phyloP scores from a whole-genome alignment of 2,888 invertebrate genomes.

The Zeuzera pyrina region DNA sequence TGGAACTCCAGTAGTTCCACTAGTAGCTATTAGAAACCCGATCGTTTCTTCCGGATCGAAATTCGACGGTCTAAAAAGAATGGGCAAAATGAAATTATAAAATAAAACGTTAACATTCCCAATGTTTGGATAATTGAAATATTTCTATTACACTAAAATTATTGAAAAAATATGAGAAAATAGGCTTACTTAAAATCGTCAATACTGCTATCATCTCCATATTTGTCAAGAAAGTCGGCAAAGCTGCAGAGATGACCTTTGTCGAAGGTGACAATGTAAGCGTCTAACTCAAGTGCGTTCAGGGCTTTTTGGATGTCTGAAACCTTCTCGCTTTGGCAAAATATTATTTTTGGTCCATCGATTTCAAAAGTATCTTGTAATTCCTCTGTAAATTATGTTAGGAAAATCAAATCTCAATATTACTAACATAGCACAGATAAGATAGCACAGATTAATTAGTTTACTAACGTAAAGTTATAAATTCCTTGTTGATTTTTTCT shows the following conservation, averaged over 20 bases:
- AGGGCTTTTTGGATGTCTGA: slow-evolving; percentile 1
- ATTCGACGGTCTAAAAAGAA: slow-evolving; percentile 24
- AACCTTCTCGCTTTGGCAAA: slow-evolving; percentile 13
- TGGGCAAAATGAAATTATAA: too few relatives aligned
- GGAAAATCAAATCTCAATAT: too few relatives aligned
- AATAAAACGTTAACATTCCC: too few relatives aligned
- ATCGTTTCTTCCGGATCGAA: slow-evolving; percentile 27
- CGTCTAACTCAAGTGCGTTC: not conserved
- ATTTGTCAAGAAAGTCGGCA: slow-evolving; percentile 10
- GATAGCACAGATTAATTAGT: too few relatives aligned
- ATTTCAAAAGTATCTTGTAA: slow-evolving; percentile 9
- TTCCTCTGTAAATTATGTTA: slow-evolving; percentile 16
- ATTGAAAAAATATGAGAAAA: too few relatives aligned
- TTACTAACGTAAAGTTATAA: too few relatives aligned
- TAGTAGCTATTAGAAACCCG: slow-evolving; percentile 25
- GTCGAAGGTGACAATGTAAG: slow-evolving; percentile 6
- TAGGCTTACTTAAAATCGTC: slow-evolving; percentile 16
- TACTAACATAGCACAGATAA: too few relatives aligned
- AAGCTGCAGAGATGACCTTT: slow-evolving; percentile 5
- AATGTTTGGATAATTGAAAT: too few relatives aligned
- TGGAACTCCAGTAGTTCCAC: slow-evolving; percentile 35
- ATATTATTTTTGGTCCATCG: slow-evolving; percentile 13
- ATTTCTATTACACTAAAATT: too few relatives aligned
- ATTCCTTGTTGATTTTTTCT: too few relatives aligned
- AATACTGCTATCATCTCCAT: slow-evolving; percentile 14